Percentiles rank a stretch among this genome's conserved stretches.
Evolutionary conservation across 2,888 invertebrate genomes (phyloP).

Genomic region (Eristalis tenax): DNA sequence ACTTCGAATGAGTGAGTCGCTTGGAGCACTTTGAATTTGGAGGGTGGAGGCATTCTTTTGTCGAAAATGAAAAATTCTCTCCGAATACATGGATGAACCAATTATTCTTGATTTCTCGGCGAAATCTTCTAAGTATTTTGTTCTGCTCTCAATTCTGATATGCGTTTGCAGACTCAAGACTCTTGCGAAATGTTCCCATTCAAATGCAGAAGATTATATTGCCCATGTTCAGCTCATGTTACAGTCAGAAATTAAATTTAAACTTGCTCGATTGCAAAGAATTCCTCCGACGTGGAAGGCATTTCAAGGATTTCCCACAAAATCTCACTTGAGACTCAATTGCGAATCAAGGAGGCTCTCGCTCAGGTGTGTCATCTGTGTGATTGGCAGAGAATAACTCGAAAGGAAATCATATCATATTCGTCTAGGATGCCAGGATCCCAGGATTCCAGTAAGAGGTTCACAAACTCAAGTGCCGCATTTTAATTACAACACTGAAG

Average conservation of each 20-base stretch:
- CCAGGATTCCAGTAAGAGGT: not conserved
- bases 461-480: not conserved
- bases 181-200: not conserved
- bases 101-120: not conserved
- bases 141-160: not conserved
- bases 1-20: too few species aligned
- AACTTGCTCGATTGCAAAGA: not conserved
- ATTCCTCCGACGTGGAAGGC: not conserved
- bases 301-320: too few species aligned
- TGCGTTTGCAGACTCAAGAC: not conserved
- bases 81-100: not conserved
- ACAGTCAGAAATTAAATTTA: not conserved
- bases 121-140: too few species aligned
- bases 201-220: not conserved
- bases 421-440: not conserved
- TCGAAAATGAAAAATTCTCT: not conserved
- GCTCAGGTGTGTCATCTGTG: not conserved
- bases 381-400: not conserved
- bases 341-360: not conserved
- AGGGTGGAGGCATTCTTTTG: too few species aligned
- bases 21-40: too few species aligned
- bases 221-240: too few species aligned
- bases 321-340: too few species aligned
- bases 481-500: slow-evolving; percentile 2
- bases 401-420: not conserved